Percentiles rank a stretch among this genome's conserved stretches.
phyloP scores from a whole-genome alignment of 2,113 vertebrate species.

The Melanostigma gelatinosum region DNA sequence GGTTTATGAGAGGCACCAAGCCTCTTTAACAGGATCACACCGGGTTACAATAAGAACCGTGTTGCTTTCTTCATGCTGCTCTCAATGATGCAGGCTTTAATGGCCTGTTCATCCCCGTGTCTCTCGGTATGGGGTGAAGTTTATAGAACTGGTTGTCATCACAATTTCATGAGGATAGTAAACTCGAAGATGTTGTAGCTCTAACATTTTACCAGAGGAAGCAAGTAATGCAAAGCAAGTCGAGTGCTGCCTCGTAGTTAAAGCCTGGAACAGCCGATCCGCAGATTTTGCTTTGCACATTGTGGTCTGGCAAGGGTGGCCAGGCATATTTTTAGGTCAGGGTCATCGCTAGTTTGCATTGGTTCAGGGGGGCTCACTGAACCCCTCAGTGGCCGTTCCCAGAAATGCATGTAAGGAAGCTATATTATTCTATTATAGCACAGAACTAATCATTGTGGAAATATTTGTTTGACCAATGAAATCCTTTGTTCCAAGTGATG shows the following conservation, averaged over 20 bases:
- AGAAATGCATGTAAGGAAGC: background rate
- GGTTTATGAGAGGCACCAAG: constrained; percentile 54
- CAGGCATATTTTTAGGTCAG: constrained; percentile 1
- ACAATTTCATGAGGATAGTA: constrained; percentile 23
- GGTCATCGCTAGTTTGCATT: constrained; percentile 1
- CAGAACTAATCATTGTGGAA: no score
- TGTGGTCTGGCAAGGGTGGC: constrained; percentile 49
- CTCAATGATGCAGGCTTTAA: constrained; percentile 35
- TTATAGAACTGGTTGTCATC: constrained; percentile 34
- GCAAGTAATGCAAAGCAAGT: constrained; percentile 45
- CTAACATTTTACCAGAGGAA: constrained; percentile 39
- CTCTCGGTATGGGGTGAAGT: constrained; percentile 38
- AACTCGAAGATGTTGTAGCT: constrained; percentile 38
- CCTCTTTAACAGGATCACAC: constrained; percentile 40
- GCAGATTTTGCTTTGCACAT: constrained; percentile 21
- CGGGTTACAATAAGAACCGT: constrained; percentile 50
- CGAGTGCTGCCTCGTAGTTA: constrained; percentile 23
- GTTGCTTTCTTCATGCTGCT: constrained; percentile 53
- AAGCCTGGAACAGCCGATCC: constrained; percentile 15
- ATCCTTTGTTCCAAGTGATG: no score
- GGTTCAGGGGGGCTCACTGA: background rate
- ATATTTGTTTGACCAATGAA: no score
- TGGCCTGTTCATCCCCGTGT: constrained; percentile 38
- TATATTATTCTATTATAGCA: no score
- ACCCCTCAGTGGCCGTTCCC: no score